These are phyloP conservation scores for Anneissia japonica DNA, from an alignment of 35 echinoderm and acorn worm species.

Conservation along the genomic window DNA sequence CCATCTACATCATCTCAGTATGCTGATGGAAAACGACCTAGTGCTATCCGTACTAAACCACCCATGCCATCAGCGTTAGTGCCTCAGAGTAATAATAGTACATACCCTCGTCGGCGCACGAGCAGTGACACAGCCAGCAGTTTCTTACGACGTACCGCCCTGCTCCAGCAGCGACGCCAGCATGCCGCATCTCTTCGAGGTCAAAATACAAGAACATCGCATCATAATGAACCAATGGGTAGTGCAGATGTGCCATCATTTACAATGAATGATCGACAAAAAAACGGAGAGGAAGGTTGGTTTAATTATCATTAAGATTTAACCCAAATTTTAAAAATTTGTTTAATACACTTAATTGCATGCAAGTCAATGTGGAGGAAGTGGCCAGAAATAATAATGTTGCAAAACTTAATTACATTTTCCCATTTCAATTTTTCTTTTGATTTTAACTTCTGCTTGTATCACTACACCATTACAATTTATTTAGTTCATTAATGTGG, in stretches of 20 bases:
- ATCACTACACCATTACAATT: too few relatives aligned
- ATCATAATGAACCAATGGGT: constrained; percentile 5
- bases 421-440: not conserved
- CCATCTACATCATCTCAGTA: constrained; percentile 19
- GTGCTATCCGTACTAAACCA: not conserved
- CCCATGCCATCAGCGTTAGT: constrained; percentile 1
- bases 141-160: constrained; percentile 36
- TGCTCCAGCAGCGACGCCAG: constrained; percentile 51
- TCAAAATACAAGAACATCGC: constrained; percentile 23
- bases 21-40: constrained; percentile 60
- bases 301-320: not conserved
- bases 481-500: too few relatives aligned
- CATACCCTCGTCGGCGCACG: constrained; percentile 59
- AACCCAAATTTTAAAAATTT: too few relatives aligned
- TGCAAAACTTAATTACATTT: too few relatives aligned
- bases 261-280: not conserved
- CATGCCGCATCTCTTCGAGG: not conserved
- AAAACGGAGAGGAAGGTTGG: not conserved
- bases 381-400: too few relatives aligned
- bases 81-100: constrained; percentile 41
- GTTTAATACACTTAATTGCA: too few relatives aligned
- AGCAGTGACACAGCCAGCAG: constrained; percentile 64
- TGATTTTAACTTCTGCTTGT: too few relatives aligned
- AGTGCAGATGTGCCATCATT: constrained; percentile 59
- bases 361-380: too few relatives aligned